Percentiles rank a stretch among this genome's conserved stretches.
phyloP scores from a whole-genome alignment of 2,888 invertebrate species.

The Drosophila borborema region DNA sequence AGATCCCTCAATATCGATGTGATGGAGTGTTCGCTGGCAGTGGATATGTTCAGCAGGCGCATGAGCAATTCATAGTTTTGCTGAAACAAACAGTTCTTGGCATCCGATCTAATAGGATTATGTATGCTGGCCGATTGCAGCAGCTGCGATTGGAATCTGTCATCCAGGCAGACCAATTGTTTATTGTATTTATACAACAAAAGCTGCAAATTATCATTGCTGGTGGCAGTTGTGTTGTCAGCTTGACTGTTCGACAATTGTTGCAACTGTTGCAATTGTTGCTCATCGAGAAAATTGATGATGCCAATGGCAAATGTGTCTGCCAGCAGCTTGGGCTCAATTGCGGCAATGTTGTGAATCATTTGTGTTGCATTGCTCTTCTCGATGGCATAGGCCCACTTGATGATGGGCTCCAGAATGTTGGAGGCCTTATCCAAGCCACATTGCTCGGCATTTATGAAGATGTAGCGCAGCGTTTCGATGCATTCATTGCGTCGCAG shows the following conservation, averaged over 20 bases:
- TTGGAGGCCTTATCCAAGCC: slow-evolving; percentile 75
- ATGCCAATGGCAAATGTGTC: slow-evolving; percentile 82
- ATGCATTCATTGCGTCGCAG: slow-evolving; percentile 80
- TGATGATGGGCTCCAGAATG: slow-evolving; percentile 66
- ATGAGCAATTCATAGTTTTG: slow-evolving; percentile 81
- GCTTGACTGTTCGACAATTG: slow-evolving; percentile 4
- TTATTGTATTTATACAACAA: slow-evolving; percentile 79
- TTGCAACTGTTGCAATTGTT: slow-evolving; percentile 40
- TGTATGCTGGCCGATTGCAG: background rate
- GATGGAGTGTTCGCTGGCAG: slow-evolving; percentile 57
- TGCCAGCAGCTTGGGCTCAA: slow-evolving; percentile 72
- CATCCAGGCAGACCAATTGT: slow-evolving; percentile 71
- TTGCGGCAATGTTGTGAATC: slow-evolving; percentile 74
- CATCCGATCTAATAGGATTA: background rate
- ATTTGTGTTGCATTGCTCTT: slow-evolving; percentile 68
- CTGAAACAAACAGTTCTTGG: slow-evolving; percentile 78
- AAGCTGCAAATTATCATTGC: slow-evolving; percentile 34
- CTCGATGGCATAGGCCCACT: slow-evolving; percentile 72
- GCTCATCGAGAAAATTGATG: slow-evolving; percentile 80
- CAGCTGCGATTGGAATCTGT: slow-evolving; percentile 40
- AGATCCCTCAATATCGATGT: slow-evolving; percentile 69
- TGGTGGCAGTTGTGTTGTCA: background rate
- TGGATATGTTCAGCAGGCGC: slow-evolving; percentile 75
- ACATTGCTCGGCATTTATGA: slow-evolving; percentile 67
- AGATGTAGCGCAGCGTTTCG: slow-evolving; percentile 73